Evolutionary conservation across 92 coral and sea anemone genomes (phyloP), one percentile per base, ranked within the genome.

Genomic region (Desmophyllum pertusum): DNA sequence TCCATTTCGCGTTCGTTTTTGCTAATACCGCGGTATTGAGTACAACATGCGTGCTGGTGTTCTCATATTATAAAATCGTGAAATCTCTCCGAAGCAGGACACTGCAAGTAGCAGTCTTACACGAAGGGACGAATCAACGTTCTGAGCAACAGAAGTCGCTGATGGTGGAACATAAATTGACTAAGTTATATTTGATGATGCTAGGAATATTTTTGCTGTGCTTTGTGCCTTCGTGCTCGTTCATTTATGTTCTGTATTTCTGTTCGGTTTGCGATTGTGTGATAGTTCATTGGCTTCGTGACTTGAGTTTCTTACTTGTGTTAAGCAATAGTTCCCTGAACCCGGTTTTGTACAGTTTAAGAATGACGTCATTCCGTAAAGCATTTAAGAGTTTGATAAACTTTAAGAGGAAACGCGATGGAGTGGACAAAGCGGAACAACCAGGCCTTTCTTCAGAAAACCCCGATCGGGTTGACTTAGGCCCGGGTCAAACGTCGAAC

Each of bases 1-100:
- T 90, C 6, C 79, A 83, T 19, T 93, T 82, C 48, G 84, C 94
- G 29, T 89, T 93, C 61, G 88, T 93, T 30, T 92, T 92, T 53
- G 93, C 93, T 5, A 92, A 92, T 57, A 92, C 95, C 10, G 88
- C 93, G 27, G 86, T 92, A 2, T 39, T 70, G 23, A 70, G 78
- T 14, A 88, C 93, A 19, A n/a, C 84, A 8, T 39, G 68, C 4
- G 83, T 91, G 21, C 37, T 88, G 14, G 18, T 82, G 29, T 92
- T 92, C 73, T 76, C 91, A 13, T 92, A 92, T 37, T 81, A 70
- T 21, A 65, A 88, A 11, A 84, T 90, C 65, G 61, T 89, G 19
- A 87, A 70, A 40, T 75, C 85, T 42, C 77, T 73, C 39, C 38
- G 77, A 30, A 42, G 10, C 25, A 29, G 77, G 57, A 73, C 59